Percentiles rank a stretch among this genome's conserved stretches.
phyloP scores from a whole-genome alignment of 2,113 vertebrate genomes.

The Canis aureus region DNA sequence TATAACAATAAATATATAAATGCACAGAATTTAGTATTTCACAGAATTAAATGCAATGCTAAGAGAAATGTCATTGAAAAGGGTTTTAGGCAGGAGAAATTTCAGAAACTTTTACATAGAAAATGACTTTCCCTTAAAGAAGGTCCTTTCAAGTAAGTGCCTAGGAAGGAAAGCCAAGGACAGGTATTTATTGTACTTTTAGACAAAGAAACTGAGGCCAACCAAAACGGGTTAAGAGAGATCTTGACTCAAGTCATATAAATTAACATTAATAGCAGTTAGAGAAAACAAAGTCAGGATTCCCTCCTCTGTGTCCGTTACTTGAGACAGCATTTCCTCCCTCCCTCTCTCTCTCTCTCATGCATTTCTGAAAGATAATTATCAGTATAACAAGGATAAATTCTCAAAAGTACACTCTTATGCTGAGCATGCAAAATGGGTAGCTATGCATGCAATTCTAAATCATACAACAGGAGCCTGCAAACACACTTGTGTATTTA shows the following conservation, averaged over 20 bases:
- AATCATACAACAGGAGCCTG: constrained; percentile 32
- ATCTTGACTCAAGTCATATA: constrained; percentile 15
- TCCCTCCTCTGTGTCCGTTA: constrained; percentile 51
- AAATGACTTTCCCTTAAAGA: constrained; percentile 52
- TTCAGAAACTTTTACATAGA: neutral
- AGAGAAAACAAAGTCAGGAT: constrained; percentile 59
- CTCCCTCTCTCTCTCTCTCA: constrained; percentile 53
- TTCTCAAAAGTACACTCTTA: constrained; percentile 62
- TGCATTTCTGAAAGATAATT: constrained; percentile 71
- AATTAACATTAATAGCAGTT: constrained; percentile 62
- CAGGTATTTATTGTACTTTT: neutral
- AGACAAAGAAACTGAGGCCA: constrained; percentile 18
- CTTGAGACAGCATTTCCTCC: constrained; percentile 68
- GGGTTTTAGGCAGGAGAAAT: constrained; percentile 16
- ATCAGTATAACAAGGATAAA: constrained; percentile 67
- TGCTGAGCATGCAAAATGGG: constrained; percentile 66
- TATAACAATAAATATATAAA: no score
- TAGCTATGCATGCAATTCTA: constrained; percentile 18
- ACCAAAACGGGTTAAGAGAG: neutral
- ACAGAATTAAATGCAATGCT: constrained; percentile 15
- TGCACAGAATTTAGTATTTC: no score
- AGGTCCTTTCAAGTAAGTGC: neutral
- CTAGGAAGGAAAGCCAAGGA: neutral
- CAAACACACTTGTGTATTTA: constrained; percentile 26
- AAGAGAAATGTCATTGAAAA: neutral